Evolutionary conservation across 1,140 invertebrate genomes (phyloP).

Genomic region (Zaprionus africanus): DNA sequence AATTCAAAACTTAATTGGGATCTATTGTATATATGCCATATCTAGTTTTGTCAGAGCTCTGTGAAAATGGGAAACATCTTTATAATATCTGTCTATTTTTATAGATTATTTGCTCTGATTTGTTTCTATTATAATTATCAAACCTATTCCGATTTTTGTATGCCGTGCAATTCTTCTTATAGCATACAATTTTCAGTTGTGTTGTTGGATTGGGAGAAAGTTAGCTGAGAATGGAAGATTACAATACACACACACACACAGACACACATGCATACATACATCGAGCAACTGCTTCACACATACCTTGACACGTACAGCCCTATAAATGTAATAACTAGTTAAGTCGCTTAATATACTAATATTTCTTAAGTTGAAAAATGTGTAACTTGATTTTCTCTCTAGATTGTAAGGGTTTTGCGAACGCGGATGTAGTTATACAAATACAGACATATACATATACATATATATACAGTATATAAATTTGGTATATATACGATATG

Average conservation of each 20-base stretch:
- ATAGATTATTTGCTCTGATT: background rate
- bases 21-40: background rate
- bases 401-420: slow-evolving; percentile 26
- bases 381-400: slow-evolving; percentile 46
- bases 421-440: slow-evolving; percentile 41
- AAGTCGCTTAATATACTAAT: slow-evolving; percentile 39
- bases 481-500: slow-evolving; percentile 7
- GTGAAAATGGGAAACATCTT: background rate
- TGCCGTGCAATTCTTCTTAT: background rate
- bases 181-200: background rate
- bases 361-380: slow-evolving; percentile 37
- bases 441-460: slow-evolving; percentile 3
- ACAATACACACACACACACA: background rate
- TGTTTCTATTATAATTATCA: background rate
- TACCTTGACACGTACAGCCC: slow-evolving; percentile 21
- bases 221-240: background rate
- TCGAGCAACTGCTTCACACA: slow-evolving; percentile 5
- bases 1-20: background rate
- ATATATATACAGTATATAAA: slow-evolving; percentile 18
- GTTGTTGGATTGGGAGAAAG: background rate
- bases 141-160: background rate
- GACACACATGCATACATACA: slow-evolving; percentile 8
- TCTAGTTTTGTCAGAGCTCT: background rate
- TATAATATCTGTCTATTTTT: background rate
- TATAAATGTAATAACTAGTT: slow-evolving; percentile 36